Evolutionary conservation across 2,113 vertebrate species (phyloP).

Genomic region (Antigone vipio): DNA sequence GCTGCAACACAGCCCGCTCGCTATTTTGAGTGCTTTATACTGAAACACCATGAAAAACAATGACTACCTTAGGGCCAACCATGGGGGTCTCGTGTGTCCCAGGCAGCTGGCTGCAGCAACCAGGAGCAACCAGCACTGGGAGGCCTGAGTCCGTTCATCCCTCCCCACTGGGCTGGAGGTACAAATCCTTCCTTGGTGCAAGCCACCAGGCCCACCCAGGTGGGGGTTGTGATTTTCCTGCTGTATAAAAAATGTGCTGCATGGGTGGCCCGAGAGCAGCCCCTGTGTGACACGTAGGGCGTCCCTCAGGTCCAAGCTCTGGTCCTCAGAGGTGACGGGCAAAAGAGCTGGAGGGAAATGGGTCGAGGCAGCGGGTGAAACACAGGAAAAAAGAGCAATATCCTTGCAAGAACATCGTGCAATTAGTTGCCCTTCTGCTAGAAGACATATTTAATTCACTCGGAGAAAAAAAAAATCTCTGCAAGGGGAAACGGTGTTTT

Average conservation of each 20-base stretch:
- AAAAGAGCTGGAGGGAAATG: background rate
- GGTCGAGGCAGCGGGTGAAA: background rate
- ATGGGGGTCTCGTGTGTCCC: background rate
- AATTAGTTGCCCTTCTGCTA: background rate
- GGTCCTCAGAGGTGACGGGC: background rate
- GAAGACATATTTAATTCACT: background rate
- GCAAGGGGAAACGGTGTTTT: background rate
- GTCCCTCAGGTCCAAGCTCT: background rate
- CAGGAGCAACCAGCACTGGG: rapidly evolving
- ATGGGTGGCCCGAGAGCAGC: background rate
- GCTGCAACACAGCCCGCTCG: background rate
- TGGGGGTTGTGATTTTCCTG: background rate
- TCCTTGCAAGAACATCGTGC: background rate
- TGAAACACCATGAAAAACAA: background rate
- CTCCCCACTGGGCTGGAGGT: rapidly evolving
- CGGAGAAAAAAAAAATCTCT: background rate
- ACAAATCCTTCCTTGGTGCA: background rate
- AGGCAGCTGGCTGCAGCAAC: rapidly evolving
- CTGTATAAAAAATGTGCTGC: background rate
- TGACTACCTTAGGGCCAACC: background rate
- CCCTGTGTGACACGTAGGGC: no score
- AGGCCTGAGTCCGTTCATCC: rapidly evolving
- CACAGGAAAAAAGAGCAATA: background rate
- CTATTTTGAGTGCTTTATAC: background rate
- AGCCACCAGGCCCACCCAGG: background rate